phyloP scores from a whole-genome alignment of 2,797 vertebrate genomes.

The Rhynchotus rufescens region DNA sequence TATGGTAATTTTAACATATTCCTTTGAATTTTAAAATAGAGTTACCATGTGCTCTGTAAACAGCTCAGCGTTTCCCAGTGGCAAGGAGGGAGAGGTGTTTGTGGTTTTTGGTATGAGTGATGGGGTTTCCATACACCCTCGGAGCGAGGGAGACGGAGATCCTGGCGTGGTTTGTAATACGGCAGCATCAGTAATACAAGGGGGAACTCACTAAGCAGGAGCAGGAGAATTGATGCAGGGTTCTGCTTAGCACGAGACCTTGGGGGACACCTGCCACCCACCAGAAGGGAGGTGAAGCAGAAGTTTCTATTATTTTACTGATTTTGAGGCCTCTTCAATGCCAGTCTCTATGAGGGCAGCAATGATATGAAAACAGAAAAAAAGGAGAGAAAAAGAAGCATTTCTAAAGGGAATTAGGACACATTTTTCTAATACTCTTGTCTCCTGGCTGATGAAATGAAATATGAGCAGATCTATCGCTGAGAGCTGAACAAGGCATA shows the following conservation, averaged over 20 bases:
- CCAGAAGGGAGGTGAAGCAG: neutral
- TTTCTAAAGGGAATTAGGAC: neutral
- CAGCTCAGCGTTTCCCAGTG: neutral
- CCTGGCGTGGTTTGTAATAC: neutral
- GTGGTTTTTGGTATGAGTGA: neutral
- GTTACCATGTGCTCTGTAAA: neutral
- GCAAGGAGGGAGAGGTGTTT: neutral
- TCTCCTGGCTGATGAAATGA: neutral
- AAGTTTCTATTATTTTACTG: neutral
- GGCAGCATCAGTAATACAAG: neutral
- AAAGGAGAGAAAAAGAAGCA: neutral
- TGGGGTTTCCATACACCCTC: constrained; percentile 7
- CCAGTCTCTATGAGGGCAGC: neutral
- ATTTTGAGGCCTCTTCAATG: neutral
- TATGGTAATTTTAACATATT: constrained; percentile 49
- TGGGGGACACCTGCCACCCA: neutral
- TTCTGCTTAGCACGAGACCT: neutral
- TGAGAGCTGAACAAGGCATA: neutral
- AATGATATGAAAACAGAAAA: neutral
- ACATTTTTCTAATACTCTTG: neutral
- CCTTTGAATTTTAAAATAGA: constrained; percentile 17
- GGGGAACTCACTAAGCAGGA: neutral
- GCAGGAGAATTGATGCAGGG: neutral
- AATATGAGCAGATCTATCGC: neutral
- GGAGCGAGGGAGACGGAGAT: neutral